These are phyloP conservation scores for Bellardia bayeri DNA, from an alignment of 2,888 invertebrate genomes.

Conservation along the genomic window DNA sequence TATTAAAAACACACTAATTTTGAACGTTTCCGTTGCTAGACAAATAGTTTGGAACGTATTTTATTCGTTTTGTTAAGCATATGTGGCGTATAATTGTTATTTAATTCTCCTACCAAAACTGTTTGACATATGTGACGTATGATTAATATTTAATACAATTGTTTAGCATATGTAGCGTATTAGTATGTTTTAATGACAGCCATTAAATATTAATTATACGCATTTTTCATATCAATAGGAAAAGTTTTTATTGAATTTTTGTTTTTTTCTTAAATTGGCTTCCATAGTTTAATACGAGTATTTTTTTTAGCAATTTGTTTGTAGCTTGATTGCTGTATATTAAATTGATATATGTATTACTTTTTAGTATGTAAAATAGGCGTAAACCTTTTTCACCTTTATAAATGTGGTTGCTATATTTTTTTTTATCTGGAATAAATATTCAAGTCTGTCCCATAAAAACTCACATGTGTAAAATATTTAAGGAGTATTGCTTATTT, in stretches of 20 bases:
- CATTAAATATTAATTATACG: not conserved
- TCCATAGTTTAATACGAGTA: no score
- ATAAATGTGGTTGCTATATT: not conserved
- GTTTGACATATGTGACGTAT: constrained; percentile 5
- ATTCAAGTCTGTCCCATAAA: not conserved
- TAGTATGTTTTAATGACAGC: not conserved
- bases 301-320: no score
- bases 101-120: not conserved
- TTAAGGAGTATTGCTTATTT: not conserved
- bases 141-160: not conserved
- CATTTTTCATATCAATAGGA: no score
- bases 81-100: constrained; percentile 4
- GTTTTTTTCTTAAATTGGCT: no score
- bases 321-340: no score
- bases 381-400: not conserved
- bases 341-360: no score
- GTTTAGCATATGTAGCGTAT: not conserved
- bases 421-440: not conserved
- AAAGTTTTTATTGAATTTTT: no score
- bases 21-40: no score
- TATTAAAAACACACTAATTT: no score
- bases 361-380: no score
- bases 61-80: no score
- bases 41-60: no score
- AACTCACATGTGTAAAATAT: not conserved